Percentiles rank a stretch among this genome's conserved stretches.
Conservation (phyloP, 53 echinoderm and acorn worm species). For the Holothuria leucospilota region DNA sequence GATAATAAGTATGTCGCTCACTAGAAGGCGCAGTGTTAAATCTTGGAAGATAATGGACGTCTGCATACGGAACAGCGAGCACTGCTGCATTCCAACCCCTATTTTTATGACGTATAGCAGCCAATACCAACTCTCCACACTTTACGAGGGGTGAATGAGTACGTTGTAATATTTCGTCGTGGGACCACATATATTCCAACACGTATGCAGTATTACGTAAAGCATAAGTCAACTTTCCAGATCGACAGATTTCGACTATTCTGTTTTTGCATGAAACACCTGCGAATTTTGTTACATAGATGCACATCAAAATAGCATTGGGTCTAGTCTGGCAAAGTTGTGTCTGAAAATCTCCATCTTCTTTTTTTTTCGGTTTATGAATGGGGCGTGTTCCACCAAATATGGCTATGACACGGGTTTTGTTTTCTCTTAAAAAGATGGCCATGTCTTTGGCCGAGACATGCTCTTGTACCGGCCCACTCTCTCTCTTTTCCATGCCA, state of each 20-base stretch:
- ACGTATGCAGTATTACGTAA: not conserved
- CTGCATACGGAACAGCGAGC: not conserved
- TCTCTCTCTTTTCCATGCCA: no score
- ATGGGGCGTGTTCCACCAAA: no score
- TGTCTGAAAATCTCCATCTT: no score
- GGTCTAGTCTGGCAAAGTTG: not conserved
- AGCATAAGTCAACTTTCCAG: not conserved
- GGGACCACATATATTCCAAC: not conserved
- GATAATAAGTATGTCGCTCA: not conserved
- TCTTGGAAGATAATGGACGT: not conserved
- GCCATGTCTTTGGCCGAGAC: no score
- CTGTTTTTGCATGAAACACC: no score
- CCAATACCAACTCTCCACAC: not conserved
- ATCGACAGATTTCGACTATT: no score
- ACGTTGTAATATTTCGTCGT: not conserved
- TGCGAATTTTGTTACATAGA: no score
- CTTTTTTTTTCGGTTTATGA: no score
- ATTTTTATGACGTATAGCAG: not conserved
- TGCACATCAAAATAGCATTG: no score
- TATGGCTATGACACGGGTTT: no score
- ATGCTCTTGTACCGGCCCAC: no score
- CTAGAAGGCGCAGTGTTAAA: not conserved
- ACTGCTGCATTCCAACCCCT: conserved; percentile 7
- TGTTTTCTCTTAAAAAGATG: no score
- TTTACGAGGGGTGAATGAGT: not conserved